Base-by-base conservation (phyloP, 2,797 vertebrate genomes). In the Mormyrus proboscirostris region DNA sequence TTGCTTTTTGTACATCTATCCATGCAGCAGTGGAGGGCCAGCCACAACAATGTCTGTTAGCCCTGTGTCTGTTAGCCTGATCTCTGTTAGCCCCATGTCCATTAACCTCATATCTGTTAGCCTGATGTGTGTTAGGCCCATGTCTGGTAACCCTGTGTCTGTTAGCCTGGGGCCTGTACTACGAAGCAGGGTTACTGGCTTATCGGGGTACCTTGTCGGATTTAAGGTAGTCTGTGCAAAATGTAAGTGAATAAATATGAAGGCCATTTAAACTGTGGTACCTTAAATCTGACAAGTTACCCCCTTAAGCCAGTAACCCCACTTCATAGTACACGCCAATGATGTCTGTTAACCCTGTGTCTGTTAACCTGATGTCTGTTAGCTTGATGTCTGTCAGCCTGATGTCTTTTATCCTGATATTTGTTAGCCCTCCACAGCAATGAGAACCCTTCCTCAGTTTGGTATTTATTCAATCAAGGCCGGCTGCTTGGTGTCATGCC, bases 1-100 rank as follows among this genome's bases (percentile, higher is more conserved):
- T 89, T 76, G 73, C 62, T 82, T 92, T 90, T 90, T 25, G 22
- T 92, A 89, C 91, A 86, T 89, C 90, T 89, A 88, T 90, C 91
- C 14, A n/a, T 79, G 49, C 87, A 93, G 33, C 16, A 83, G 22
- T 76, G 69, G 4, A 29, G 8, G 25, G 44, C 41, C 82, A 14
- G 44, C 4, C 57, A 89, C 50, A 83, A 83, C 33, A 76, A 88
- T 87, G 19, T 82, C 76, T 79, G 12, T 79, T 38, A 89, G 86
- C 82, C 59, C 22, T 89, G 62, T 87, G 88, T 84, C 57, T 90
- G 33, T 73, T 41, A 57, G 53, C 19, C 19, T 2, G 1, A 2
- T 57, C n/a, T 62, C n/a, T 25, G n/a, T 62, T 22, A 62, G 22
- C 59, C 22, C 1, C 0, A 1, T 62, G 22, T 65, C 9, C 1